Percentiles rank a stretch among this genome's conserved stretches.
phyloP scores from a whole-genome alignment of 2,113 vertebrate species.

The Callipepla squamata region DNA sequence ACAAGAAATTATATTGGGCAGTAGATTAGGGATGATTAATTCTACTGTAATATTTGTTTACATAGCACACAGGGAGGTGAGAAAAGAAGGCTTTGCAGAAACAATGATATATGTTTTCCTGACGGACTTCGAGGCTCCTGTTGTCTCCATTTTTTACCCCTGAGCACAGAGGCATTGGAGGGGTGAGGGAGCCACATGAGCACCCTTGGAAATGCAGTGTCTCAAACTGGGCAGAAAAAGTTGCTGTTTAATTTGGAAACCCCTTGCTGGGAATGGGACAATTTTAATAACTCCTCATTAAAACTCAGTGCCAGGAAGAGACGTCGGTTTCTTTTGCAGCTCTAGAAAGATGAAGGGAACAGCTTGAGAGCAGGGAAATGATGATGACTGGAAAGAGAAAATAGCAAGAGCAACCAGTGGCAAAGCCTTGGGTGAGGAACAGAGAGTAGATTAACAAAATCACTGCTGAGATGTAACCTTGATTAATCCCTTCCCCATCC shows the following conservation, averaged over 20 bases:
- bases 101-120: background rate
- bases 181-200: background rate
- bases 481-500: background rate
- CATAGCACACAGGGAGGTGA: background rate
- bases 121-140: background rate
- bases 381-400: background rate
- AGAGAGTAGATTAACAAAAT: slow-evolving; percentile 18
- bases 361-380: slow-evolving; percentile 40
- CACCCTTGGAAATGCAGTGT: background rate
- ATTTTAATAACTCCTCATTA: slow-evolving; percentile 55
- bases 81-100: background rate
- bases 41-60: background rate
- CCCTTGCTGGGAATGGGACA: slow-evolving; percentile 17
- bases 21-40: background rate
- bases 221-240: slow-evolving; percentile 7
- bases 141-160: background rate
- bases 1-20: background rate
- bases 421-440: background rate
- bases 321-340: background rate
- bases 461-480: background rate
- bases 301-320: slow-evolving; percentile 6
- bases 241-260: slow-evolving; percentile 17
- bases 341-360: slow-evolving; percentile 34
- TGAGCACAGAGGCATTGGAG: background rate
- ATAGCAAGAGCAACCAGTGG: slow-evolving; percentile 6